phyloP scores from a whole-genome alignment of 1,140 invertebrate species.

The Nylanderia fulva region DNA sequence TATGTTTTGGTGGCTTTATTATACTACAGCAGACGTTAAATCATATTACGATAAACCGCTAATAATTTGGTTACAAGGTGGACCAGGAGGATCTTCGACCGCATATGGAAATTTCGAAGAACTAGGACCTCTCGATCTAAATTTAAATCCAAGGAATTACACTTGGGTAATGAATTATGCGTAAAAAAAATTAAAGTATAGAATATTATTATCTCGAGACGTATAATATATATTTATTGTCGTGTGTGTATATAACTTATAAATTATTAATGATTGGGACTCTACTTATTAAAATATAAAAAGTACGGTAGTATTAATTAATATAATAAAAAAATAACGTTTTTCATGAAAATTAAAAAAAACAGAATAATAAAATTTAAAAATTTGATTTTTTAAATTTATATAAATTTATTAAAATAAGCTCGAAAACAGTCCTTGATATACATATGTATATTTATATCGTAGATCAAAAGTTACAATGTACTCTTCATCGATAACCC shows the following conservation, averaged over 20 bases:
- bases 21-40: constrained; percentile 87
- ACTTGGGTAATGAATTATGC: constrained; percentile 89
- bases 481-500: constrained; percentile 96
- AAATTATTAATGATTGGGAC: neutral
- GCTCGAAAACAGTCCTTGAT: neutral
- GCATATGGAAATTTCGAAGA: constrained; percentile 93
- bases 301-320: neutral
- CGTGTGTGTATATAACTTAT: too few relatives aligned
- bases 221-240: neutral
- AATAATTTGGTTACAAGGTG: constrained; percentile 93
- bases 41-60: constrained; percentile 89
- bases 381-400: neutral
- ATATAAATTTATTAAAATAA: neutral
- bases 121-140: constrained; percentile 90
- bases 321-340: neutral
- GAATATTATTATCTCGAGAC: neutral
- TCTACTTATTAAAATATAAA: neutral
- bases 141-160: constrained; percentile 88
- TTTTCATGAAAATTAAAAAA: neutral
- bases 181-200: neutral
- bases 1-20: constrained; percentile 95
- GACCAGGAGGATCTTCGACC: constrained; percentile 91
- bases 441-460: neutral
- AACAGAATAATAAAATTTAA: neutral
- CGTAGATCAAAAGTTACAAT: constrained; percentile 91